phyloP scores from a whole-genome alignment of 2,888 invertebrate species.

The Fabriciana adippe region DNA sequence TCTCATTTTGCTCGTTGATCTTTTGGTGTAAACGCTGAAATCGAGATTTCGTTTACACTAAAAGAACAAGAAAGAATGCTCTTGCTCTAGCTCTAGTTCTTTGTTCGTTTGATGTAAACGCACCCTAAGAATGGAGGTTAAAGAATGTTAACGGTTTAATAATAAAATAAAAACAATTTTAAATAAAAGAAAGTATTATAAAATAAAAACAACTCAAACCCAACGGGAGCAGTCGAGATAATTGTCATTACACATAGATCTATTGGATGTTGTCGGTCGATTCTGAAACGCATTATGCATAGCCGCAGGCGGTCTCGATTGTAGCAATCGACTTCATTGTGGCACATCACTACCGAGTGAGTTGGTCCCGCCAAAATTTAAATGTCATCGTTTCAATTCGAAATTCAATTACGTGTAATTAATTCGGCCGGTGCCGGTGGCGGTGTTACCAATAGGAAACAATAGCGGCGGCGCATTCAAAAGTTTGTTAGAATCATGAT shows the following conservation, averaged over 20 bases:
- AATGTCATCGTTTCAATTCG: slow-evolving; percentile 86
- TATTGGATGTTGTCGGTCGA: slow-evolving; percentile 72
- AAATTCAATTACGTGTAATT: slow-evolving; percentile 86
- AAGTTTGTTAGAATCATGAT: slow-evolving; percentile 53
- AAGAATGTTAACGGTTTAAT: slow-evolving; percentile 72
- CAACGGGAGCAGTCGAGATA: slow-evolving; percentile 79
- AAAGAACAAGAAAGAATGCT: too few species aligned
- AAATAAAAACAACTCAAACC: slow-evolving; percentile 56
- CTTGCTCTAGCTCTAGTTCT: too few species aligned
- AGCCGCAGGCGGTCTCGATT: slow-evolving; percentile 74
- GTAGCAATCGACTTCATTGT: slow-evolving; percentile 72
- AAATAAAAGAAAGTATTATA: too few species aligned
- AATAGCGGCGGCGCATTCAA: slow-evolving; percentile 69
- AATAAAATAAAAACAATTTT: slow-evolving; percentile 52
- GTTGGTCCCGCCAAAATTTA: slow-evolving; percentile 78
- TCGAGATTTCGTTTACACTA: too few species aligned
- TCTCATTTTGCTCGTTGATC: too few species aligned
- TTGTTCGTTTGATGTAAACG: too few species aligned
- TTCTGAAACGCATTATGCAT: slow-evolving; percentile 74
- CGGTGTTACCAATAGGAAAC: slow-evolving; percentile 76
- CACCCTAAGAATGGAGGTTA: slow-evolving; percentile 67
- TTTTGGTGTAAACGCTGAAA: too few species aligned
- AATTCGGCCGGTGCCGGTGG: slow-evolving; percentile 77
- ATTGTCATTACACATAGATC: slow-evolving; percentile 81
- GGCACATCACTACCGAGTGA: slow-evolving; percentile 70